Conservation (phyloP, 1,140 invertebrate species). For the Magallana ariakensis region DNA sequence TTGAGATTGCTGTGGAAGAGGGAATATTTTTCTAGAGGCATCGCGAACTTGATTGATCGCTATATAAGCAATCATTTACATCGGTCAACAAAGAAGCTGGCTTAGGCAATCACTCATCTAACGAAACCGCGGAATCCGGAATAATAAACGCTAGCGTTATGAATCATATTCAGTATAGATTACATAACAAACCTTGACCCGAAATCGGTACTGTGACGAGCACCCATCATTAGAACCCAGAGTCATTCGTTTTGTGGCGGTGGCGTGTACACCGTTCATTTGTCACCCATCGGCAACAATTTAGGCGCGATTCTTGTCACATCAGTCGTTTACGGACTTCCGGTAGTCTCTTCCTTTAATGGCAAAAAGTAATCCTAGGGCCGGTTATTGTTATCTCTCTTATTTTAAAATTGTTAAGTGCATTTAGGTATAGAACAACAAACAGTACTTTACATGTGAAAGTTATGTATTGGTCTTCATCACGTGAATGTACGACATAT, state of each 20-base stretch:
- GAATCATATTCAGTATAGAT: conserved; percentile 31
- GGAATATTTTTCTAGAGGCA: conserved; percentile 30
- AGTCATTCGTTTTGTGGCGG: background rate
- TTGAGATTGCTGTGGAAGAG: conserved; percentile 18
- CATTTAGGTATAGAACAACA: too few species aligned
- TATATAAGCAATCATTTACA: conserved; percentile 31
- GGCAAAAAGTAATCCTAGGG: background rate
- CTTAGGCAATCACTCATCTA: conserved; percentile 19
- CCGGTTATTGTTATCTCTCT: background rate
- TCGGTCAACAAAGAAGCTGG: conserved; percentile 33
- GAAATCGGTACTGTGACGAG: background rate
- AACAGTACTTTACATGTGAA: too few species aligned
- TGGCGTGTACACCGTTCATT: background rate
- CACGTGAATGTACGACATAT: too few species aligned
- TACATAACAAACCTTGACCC: conserved; percentile 31
- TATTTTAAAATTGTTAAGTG: background rate
- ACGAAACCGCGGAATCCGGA: conserved; percentile 28
- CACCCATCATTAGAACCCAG: background rate
- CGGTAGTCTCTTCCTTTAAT: conserved; percentile 8
- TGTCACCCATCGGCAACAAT: background rate
- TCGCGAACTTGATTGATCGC: conserved; percentile 31
- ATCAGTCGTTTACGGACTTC: background rate
- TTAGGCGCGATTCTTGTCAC: background rate
- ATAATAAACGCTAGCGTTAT: conserved; percentile 1
- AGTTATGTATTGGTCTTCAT: too few species aligned